Evolutionary conservation across 2,113 vertebrate genomes (phyloP).

Genomic region (Tetrao urogallus): DNA sequence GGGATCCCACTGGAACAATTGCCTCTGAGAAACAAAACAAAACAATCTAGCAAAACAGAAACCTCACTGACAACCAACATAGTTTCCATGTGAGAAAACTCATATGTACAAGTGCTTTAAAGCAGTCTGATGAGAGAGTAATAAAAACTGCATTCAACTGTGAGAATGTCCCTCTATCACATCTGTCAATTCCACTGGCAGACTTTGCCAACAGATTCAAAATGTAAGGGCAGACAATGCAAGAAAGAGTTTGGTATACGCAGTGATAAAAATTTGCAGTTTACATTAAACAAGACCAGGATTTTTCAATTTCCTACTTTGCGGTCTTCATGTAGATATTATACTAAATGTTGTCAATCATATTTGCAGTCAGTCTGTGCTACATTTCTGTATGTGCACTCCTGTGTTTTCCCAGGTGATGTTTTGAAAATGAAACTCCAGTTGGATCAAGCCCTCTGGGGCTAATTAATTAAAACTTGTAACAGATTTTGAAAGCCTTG

Average conservation of each 20-base stretch:
- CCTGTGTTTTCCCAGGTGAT: neutral
- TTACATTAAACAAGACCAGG: neutral
- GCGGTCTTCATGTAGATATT: neutral
- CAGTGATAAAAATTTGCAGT: neutral
- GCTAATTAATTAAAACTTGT: neutral
- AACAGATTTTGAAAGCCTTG: neutral
- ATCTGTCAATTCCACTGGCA: neutral
- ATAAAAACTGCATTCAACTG: neutral
- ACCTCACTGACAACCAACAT: neutral
- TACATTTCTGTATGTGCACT: neutral
- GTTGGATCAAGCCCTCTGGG: neutral
- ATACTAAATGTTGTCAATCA: neutral
- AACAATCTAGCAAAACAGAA: conserved; percentile 5
- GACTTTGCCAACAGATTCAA: neutral
- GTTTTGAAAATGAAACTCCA: neutral
- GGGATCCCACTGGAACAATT: neutral
- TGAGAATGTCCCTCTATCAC: neutral
- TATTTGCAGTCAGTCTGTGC: neutral
- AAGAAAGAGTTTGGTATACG: neutral
- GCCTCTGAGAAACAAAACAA: conserved; percentile 2
- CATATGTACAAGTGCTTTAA: neutral
- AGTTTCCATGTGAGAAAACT: conserved; percentile 28
- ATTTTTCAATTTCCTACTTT: neutral
- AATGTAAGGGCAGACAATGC: neutral
- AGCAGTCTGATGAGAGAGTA: neutral